These are phyloP conservation scores for Equus przewalskii DNA, from an alignment of 2,113 vertebrate genomes.

Conservation along the genomic window DNA sequence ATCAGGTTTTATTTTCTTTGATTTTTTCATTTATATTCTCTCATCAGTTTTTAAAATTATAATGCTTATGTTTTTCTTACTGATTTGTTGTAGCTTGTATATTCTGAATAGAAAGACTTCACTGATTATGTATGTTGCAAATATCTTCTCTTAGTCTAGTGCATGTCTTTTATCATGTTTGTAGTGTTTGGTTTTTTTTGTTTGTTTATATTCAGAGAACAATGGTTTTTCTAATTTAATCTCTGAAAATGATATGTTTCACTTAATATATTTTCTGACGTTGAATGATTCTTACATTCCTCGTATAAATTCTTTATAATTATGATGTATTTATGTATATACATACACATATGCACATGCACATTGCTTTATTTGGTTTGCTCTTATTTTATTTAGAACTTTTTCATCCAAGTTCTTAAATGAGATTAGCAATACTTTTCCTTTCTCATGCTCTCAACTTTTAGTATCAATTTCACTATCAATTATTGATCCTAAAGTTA, in stretches of 20 bases:
- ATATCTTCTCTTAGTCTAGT: not conserved
- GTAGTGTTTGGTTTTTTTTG: not conserved
- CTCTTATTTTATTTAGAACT: conserved; percentile 44
- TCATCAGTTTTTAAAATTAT: not conserved
- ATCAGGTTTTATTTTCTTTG: not conserved
- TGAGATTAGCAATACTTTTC: not conserved
- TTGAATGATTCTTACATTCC: not conserved
- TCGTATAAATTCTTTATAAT: conserved; percentile 1
- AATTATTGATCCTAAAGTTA: conserved; percentile 18
- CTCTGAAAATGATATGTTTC: not conserved
- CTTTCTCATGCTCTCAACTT: not conserved
- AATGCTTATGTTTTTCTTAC: not conserved
- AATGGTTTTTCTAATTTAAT: not conserved
- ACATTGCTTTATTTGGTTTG: not conserved
- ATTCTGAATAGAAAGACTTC: not conserved
- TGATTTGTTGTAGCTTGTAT: not conserved
- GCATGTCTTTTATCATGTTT: not conserved
- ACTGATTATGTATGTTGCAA: not conserved
- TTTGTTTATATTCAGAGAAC: not conserved
- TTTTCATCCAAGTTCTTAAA: not conserved
- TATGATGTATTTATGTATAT: not conserved
- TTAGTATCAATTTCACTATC: conserved; percentile 9
- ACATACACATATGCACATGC: not conserved
- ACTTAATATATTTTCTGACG: not conserved
- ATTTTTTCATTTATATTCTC: not conserved